Evolutionary conservation across 2,888 invertebrate species (phyloP).

Genomic region (Norana najaformis): DNA sequence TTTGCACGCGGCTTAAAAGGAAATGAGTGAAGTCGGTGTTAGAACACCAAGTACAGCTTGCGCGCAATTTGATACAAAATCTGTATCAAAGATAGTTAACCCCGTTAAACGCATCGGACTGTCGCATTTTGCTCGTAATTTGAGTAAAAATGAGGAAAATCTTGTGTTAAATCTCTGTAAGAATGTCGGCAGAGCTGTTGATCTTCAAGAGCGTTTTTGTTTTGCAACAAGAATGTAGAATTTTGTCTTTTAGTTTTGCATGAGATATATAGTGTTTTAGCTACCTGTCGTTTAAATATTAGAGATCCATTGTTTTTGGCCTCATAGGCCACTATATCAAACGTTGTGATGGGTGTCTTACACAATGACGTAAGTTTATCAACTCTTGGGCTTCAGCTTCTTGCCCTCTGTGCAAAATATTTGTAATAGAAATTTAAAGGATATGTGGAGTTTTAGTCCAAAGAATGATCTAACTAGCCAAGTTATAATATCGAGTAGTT

Average conservation of each 20-base stretch:
- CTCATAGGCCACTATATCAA: slow-evolving; percentile 3
- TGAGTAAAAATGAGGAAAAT: slow-evolving; percentile 3
- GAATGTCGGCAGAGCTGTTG: slow-evolving; percentile 13
- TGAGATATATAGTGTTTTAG: slow-evolving; percentile 1
- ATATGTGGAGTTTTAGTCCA: not conserved
- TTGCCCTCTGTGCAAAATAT: slow-evolving; percentile 9
- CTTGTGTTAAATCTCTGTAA: slow-evolving; percentile 10
- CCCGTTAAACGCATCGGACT: not conserved
- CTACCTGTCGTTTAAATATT: slow-evolving; percentile 17
- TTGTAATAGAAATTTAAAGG: not conserved
- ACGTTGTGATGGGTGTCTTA: slow-evolving; percentile 25
- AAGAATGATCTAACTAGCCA: not conserved
- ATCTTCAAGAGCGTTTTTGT: slow-evolving; percentile 15
- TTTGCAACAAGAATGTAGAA: slow-evolving; percentile 8
- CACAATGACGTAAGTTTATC: slow-evolving; percentile 22
- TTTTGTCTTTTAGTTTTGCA: slow-evolving; percentile 26
- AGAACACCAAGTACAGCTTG: not conserved
- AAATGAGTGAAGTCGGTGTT: not conserved
- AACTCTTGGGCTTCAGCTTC: slow-evolving; percentile 15
- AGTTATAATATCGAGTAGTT: no score
- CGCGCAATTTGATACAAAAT: not conserved
- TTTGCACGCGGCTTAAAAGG: not conserved
- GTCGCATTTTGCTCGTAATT: not conserved
- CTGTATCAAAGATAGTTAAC: not conserved
- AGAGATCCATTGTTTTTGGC: not conserved